Conservation (phyloP, 2,888 invertebrate species). For the Synergus gifuensis region DNA sequence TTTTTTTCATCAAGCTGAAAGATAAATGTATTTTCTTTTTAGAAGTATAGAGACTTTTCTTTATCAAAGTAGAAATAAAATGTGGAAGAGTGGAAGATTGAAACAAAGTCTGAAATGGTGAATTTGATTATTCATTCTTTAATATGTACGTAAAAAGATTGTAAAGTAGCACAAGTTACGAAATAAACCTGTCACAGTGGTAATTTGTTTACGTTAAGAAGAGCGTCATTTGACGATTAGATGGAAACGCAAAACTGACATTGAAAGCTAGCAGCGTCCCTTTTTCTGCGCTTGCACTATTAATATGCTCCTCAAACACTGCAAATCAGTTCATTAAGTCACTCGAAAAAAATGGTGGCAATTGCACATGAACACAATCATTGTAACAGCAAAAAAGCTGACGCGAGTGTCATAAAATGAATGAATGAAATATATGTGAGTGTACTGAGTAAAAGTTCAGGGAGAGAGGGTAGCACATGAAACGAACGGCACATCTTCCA, state of each 20-base stretch:
- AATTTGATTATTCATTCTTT: neutral
- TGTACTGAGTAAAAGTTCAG: conserved; percentile 68
- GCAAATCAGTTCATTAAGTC: conserved; percentile 48
- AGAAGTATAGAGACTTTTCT: too few relatives aligned
- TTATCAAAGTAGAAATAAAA: neutral
- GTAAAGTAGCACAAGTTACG: neutral
- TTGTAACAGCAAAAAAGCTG: conserved; percentile 70
- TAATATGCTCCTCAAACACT: conserved; percentile 39
- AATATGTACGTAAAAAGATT: neutral
- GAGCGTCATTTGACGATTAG: conserved; percentile 3
- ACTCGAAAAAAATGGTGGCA: conserved; percentile 60
- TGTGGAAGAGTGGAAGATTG: neutral
- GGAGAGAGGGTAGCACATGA: conserved; percentile 75
- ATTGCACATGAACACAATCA: conserved; percentile 63
- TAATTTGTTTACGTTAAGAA: conserved; percentile 16
- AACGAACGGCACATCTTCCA: conserved; percentile 78
- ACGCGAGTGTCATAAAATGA: conserved; percentile 68
- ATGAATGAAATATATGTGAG: conserved; percentile 69
- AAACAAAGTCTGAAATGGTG: conserved; percentile 3
- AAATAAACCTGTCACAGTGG: conserved; percentile 8
- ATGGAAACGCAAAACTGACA: conserved; percentile 40
- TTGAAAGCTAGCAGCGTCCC: conserved; percentile 42
- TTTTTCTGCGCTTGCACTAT: conserved; percentile 33
- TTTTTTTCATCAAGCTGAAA: neutral
- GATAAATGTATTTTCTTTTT: neutral